These are phyloP conservation scores for Cerastis leucographa DNA, from an alignment of 2,888 invertebrate genomes.

Conservation along the genomic window DNA sequence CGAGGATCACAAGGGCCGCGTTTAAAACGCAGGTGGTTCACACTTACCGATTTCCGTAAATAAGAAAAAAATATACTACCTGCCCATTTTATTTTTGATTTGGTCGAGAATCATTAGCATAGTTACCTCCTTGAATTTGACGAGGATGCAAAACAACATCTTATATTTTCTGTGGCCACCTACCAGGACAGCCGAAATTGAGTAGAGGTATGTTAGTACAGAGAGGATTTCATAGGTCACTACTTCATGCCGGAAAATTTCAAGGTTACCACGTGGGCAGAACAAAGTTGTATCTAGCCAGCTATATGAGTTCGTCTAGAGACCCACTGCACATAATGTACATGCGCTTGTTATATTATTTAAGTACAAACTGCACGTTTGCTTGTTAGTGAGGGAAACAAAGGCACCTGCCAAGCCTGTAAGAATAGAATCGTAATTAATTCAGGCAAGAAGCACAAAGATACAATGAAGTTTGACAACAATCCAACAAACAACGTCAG, in stretches of 20 bases:
- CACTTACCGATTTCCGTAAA: too few relatives aligned
- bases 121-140: too few relatives aligned
- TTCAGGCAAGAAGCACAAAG: neutral
- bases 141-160: too few relatives aligned
- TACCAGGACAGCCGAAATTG: slow-evolving; percentile 1
- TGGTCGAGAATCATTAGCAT: too few relatives aligned
- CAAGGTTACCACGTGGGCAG: neutral
- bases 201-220: neutral
- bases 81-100: too few relatives aligned
- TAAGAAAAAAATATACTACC: too few relatives aligned
- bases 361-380: neutral
- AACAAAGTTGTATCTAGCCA: neutral
- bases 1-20: too few relatives aligned
- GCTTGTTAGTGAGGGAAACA: neutral
- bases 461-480: neutral
- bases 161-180: neutral
- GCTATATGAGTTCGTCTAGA: neutral
- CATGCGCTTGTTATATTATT: neutral
- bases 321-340: neutral
- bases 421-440: neutral
- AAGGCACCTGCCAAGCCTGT: neutral
- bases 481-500: neutral
- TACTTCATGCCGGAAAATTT: neutral
- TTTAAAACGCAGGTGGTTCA: too few relatives aligned
- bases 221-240: neutral